Base-by-base conservation (phyloP, 2,888 invertebrate species). In the Schizotus pectinicornis region DNA sequence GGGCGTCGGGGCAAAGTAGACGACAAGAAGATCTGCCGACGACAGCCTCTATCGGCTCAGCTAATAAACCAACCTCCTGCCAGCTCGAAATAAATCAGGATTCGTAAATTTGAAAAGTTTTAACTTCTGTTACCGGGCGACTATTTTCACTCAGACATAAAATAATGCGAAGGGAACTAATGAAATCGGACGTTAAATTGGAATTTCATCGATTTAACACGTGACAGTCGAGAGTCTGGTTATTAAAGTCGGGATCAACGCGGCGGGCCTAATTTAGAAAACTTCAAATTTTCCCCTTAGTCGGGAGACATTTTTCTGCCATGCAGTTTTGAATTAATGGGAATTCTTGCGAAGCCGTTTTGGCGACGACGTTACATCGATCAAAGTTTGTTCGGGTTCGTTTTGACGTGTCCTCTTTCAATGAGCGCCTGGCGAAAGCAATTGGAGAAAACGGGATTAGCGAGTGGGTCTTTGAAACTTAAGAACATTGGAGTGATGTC, bases 191-290 rank as follows among this genome's bases (percentile, higher is more conserved):
- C 68, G 69, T 69, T 70, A 73, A 73, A 73, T 73, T 73, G 70
- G 73, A 72, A 73, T 73, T 73, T 71, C 73, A 73, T 73, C 70
- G 72, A 71, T 73, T 72, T 63, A 61, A 58, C 68, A 65, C 66
- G 67, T 68, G 70, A 64, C 69, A 65, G 65, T 53, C 62, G 65
- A 65, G 67, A 69, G 67, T 69, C 65, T 66, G 65, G 66, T 71
- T 71, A 71, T 71, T 68, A 69, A 70, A 69, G 43, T 57, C 54
- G 48, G 42, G 14, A 43, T 36, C 46, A 46, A 22, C 13, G 7
- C 45, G 38, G 7, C 45, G 38, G 13, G 53, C n/a, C 48, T 54
- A 54, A 54, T 54, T 56, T 56, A 8, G 34, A 56, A 56, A 56
- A 36, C 49, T 56, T 56, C 49, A 35, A n/a, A 6, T 35, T 9